Evolutionary conservation across 1,140 invertebrate species (phyloP).

Genomic region (Aphaenogaster ashmeadi): DNA sequence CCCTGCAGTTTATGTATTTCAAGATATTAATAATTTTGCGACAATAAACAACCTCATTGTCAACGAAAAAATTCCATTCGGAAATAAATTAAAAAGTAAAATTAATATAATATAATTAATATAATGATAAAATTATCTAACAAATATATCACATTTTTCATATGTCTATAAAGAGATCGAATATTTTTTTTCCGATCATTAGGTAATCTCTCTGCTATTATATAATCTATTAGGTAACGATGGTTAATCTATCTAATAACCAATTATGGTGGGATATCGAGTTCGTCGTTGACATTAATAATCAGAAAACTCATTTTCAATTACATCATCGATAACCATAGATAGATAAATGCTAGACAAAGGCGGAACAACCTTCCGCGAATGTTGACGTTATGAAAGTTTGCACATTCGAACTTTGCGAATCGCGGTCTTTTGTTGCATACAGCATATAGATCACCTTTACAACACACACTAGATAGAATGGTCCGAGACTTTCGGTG

Average conservation of each 20-base stretch:
- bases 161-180: neutral
- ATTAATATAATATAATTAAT: neutral
- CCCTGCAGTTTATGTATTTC: neutral
- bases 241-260: no score
- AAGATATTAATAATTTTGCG: neutral
- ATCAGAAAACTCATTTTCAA: slow-evolving; percentile 26
- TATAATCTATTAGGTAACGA: neutral
- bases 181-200: neutral
- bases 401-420: slow-evolving; percentile 15
- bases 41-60: neutral
- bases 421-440: slow-evolving; percentile 8
- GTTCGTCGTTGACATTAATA: slow-evolving; percentile 23
- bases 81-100: neutral
- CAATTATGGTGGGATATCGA: neutral
- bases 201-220: neutral
- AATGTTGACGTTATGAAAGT: slow-evolving; percentile 5
- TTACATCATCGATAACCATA: neutral
- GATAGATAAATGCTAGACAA: neutral
- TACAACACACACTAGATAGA: neutral
- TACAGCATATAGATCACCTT: neutral
- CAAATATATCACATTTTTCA: neutral
- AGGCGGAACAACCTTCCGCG: neutral
- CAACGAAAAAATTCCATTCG: neutral
- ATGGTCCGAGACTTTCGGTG: slow-evolving; percentile 16
- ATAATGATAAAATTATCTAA: neutral